Base-by-base conservation (phyloP, 1,140 invertebrate genomes). In the Zophobas morio region DNA sequence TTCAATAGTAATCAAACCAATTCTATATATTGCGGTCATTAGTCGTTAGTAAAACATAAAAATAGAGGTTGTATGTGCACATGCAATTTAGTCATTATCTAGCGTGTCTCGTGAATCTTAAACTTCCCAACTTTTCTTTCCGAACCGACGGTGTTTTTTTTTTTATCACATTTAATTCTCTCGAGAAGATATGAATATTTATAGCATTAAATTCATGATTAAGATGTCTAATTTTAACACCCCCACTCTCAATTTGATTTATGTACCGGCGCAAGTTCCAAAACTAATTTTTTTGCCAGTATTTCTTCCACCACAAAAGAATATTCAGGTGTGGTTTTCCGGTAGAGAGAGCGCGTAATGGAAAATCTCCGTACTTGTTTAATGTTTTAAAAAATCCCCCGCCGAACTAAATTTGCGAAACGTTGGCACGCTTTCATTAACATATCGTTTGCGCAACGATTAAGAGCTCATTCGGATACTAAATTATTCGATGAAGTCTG, bases 191-290 rank as follows among this genome's bases (percentile, higher is more conserved):
- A 77, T 77, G 75, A 70, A 77, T 77, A 77, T 77, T 77, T 77
- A 77, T 77, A 70, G 75, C 75, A 60, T 66, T 77, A 77, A 77
- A 70, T 77, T 73, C 75, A 77, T 70, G 53, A 70, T 77, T 77
- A 72, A 70, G 75, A 72, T 77, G 75, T 77, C 75, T 77, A 77
- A 77, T 71, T 77, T 76, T 76, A 76, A 76, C 74, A 70, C 74
- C 66, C 57, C 74, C 46, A 66, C 60, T 76, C 53, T 76, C 60
- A 70, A 53, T 76, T 76, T 76, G 74, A 76, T 76, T 76, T 76
- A 76, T 76, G 74, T 76, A 76, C 39, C 60, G 39, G 39, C 40
- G 60, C 60, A 66, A 66, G 60, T 66, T 66, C 54, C 60, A 66
- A 66, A 66, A 66, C 60, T 66, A 66, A 66, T 66, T 66, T 46